Percentiles rank a stretch among this genome's conserved stretches.
These are phyloP conservation scores for Pelmatolapia mariae DNA, from an alignment of 2,113 vertebrate genomes.

Conservation along the genomic window DNA sequence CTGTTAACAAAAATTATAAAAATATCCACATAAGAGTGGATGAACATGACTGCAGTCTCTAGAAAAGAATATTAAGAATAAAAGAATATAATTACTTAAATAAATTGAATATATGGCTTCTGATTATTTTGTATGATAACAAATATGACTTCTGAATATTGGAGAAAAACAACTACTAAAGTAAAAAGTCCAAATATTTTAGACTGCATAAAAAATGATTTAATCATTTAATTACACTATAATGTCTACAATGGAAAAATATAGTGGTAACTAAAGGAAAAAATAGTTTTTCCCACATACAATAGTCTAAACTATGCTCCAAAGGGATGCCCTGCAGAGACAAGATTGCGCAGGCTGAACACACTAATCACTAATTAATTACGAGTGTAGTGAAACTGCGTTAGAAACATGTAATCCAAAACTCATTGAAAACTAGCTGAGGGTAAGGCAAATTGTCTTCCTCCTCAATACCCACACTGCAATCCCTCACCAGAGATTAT, in stretches of 20 bases:
- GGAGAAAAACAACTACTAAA: background rate
- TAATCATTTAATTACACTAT: background rate
- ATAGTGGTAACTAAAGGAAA: background rate
- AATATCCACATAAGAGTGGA: background rate
- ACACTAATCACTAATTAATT: constrained; percentile 43
- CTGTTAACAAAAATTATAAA: background rate
- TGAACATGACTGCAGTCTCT: background rate
- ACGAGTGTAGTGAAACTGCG: background rate
- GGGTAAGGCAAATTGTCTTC: constrained; percentile 2
- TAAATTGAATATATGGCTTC: background rate
- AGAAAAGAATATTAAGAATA: background rate
- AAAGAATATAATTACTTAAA: background rate
- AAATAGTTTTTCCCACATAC: background rate
- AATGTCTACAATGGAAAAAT: background rate
- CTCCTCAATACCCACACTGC: background rate
- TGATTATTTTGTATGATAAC: background rate
- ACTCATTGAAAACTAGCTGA: background rate
- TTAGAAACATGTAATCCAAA: constrained; percentile 25
- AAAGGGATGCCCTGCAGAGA: background rate
- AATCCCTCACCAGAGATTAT: constrained; percentile 31
- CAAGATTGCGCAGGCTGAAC: constrained; percentile 2
- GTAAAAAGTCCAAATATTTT: background rate
- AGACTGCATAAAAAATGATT: background rate
- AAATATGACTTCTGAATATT: background rate
- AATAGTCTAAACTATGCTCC: background rate